Evolutionary conservation across 2,797 vertebrate species (phyloP).

Genomic region (Pseudopleuronectes americanus): DNA sequence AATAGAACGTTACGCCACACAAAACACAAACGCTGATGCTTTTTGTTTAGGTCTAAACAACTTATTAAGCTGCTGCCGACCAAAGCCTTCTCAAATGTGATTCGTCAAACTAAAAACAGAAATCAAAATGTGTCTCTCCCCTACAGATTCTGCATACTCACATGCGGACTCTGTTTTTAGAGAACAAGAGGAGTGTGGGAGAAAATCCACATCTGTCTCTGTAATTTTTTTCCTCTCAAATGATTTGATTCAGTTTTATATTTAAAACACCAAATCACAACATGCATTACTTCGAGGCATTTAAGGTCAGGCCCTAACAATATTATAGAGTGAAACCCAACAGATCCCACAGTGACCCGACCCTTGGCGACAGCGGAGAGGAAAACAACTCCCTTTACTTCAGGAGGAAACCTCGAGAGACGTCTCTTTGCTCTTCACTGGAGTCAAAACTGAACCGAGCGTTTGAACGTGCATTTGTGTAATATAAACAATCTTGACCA

Average conservation of each 20-base stretch:
- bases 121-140: too few species aligned
- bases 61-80: too few species aligned
- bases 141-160: too few species aligned
- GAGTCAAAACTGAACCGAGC: background rate
- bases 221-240: background rate
- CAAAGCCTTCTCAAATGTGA: too few species aligned
- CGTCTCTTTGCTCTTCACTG: background rate
- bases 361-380: background rate
- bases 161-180: too few species aligned
- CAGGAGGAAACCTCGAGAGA: background rate
- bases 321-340: constrained; percentile 6
- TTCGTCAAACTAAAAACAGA: too few species aligned
- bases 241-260: background rate
- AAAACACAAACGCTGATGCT: too few species aligned
- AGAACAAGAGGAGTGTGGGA: background rate
- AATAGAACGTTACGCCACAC: too few species aligned
- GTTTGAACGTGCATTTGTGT: background rate
- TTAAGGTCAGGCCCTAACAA: background rate
- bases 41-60: too few species aligned
- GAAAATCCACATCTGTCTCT: background rate
- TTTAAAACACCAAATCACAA: background rate
- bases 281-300: background rate
- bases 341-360: background rate
- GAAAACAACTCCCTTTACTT: background rate
- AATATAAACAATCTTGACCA: background rate